Percentiles rank a stretch among this genome's conserved stretches.
Conservation (phyloP, 2,888 invertebrate species). For the Drepanosiphum platanoidis region DNA sequence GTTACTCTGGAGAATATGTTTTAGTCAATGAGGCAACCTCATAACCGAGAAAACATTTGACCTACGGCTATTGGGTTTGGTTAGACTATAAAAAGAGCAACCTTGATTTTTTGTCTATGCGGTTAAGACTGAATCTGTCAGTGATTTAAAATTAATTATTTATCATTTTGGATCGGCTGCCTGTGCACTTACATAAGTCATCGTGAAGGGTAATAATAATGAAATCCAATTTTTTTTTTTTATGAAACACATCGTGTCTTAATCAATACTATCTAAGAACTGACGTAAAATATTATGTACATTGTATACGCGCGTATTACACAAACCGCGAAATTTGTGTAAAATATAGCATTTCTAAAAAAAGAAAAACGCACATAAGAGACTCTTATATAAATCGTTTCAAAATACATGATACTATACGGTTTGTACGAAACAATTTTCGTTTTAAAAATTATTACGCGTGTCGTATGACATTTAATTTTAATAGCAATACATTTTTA, state of each 20-base stretch:
- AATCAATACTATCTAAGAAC: no score
- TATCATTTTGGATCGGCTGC: slow-evolving; percentile 17
- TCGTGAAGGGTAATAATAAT: slow-evolving; percentile 17
- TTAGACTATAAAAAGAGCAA: slow-evolving; percentile 49
- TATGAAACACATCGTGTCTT: not conserved
- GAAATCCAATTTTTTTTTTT: slow-evolving; percentile 14
- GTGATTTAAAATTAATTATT: slow-evolving; percentile 49
- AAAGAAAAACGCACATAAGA: no score
- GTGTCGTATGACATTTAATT: no score
- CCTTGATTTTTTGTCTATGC: slow-evolving; percentile 41
- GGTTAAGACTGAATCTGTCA: slow-evolving; percentile 44
- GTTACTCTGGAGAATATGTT: slow-evolving; percentile 20
- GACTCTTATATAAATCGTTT: no score
- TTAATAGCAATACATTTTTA: no score
- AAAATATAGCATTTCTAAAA: no score
- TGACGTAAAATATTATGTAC: no score
- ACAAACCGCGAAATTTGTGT: no score
- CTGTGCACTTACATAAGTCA: slow-evolving; percentile 16
- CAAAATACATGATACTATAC: no score
- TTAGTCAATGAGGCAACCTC: slow-evolving; percentile 33
- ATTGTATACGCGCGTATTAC: no score
- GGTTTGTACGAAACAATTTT: no score
- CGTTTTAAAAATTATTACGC: no score
- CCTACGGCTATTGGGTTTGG: slow-evolving; percentile 47
- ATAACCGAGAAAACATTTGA: slow-evolving; percentile 40